Evolutionary conservation across 37 sponge, comb jelly and placozoan species (phyloP), one percentile per base, ranked within the genome.

Genomic region (Spongilla lacustris): DNA sequence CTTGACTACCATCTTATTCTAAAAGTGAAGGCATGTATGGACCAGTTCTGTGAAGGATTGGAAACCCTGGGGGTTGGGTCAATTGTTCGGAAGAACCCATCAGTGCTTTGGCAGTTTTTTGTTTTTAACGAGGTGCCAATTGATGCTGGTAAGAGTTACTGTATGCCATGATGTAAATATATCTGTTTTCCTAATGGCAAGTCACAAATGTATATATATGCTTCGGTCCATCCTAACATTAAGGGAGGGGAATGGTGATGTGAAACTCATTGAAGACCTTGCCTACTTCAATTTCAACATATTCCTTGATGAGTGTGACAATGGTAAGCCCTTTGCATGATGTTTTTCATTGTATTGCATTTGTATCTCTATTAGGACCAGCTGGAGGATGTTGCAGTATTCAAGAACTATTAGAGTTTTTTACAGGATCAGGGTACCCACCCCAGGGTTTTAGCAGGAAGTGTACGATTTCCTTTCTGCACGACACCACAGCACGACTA

Each of bases 261-360:
- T 71, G 36, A n/a, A 38, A n/a, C 35, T 25, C 23, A 23, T 11
- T 23, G 73, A 83, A 35, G 83, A 83, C 33, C 72, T 36, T 36
- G 34, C 83, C 41, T 83, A 83, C 29, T 21, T 83, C 23, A 37
- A 46, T 71, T 83, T 83, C 35, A 37, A 17, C 36, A 73, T 71
- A 32, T 83, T 81, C 69, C 31, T 83, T 24, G 83, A 83, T 38
- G 83, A 83, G 26, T 83, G 83, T 70, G 21, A 36, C 17, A 41
- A 41, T 41, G 83, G 83, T 83, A 41, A 41, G 41, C 41, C 41
- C 41, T 41, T 41, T 41, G 41, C 41, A 41, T 41, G 41, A 41
- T 41, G 41, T 41, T 41, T 41, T 41, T 41, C 41, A 41, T 41
- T 41, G 41, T 41, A 41, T 41, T 41, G 41, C 41, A 41, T 41